Evolutionary conservation across 2,888 invertebrate species (phyloP).

Genomic region (Polydrusus tereticollis): DNA sequence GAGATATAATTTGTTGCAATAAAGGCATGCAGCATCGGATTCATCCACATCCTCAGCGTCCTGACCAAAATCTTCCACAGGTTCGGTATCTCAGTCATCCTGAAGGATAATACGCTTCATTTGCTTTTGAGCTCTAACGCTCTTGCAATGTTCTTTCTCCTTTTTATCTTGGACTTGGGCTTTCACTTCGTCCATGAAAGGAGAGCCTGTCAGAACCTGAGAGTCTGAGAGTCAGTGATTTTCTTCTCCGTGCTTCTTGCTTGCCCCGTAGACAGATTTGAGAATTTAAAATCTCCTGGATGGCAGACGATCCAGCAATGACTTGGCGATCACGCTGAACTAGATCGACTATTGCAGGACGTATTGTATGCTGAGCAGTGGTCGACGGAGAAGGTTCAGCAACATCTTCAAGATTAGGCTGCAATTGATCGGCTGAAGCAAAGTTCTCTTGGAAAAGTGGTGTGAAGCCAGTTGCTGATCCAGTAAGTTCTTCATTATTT

Average conservation of each 20-base stretch:
- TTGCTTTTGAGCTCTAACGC: conserved; percentile 9
- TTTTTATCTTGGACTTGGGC: conserved; percentile 8
- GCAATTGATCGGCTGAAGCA: too few relatives aligned
- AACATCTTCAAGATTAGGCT: neutral
- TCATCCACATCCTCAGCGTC: too few relatives aligned
- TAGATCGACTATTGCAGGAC: neutral
- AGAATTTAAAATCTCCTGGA: conserved; percentile 19
- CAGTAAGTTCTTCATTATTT: too few relatives aligned
- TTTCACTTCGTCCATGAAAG: conserved; percentile 15
- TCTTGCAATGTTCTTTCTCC: conserved; percentile 4
- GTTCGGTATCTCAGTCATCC: conserved; percentile 1
- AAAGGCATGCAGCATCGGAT: too few relatives aligned
- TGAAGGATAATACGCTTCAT: conserved; percentile 15
- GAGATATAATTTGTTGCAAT: too few relatives aligned
- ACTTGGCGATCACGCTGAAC: conserved; percentile 24
- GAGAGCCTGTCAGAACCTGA: conserved; percentile 7
- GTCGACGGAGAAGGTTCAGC: conserved; percentile 3
- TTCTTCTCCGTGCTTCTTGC: conserved; percentile 23
- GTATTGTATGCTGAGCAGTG: conserved; percentile 3
- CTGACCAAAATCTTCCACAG: too few relatives aligned
- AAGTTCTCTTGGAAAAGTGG: too few relatives aligned
- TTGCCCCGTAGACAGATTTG: conserved; percentile 6
- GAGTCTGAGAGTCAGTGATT: conserved; percentile 13
- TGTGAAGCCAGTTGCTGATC: too few relatives aligned
- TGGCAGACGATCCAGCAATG: conserved; percentile 21